Conservation (phyloP, 2,797 vertebrate genomes). For the Delichon dasypus region DNA sequence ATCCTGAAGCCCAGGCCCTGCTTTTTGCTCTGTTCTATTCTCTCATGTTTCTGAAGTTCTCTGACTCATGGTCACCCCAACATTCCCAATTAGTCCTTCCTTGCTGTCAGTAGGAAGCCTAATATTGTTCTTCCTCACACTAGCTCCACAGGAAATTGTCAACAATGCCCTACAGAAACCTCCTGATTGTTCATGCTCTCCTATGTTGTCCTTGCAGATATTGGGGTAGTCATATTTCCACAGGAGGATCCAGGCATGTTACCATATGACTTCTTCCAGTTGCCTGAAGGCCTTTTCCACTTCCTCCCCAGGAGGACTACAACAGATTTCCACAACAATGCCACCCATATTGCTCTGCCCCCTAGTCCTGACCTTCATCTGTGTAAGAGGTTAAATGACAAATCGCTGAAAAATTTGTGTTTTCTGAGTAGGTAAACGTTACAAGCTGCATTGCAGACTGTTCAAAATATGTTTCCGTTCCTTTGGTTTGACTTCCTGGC, state of each 20-base stretch:
- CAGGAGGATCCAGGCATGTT: accelerated
- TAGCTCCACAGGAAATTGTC: neutral
- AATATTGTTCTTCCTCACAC: neutral
- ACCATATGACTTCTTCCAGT: neutral
- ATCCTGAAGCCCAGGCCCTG: neutral
- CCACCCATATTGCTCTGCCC: neutral
- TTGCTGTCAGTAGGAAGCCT: neutral
- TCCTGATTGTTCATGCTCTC: neutral
- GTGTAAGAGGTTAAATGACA: accelerated
- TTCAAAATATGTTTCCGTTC: neutral
- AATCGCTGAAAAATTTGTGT: neutral
- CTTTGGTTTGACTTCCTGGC: neutral
- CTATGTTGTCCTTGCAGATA: neutral
- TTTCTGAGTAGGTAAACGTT: neutral
- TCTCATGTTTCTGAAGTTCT: neutral
- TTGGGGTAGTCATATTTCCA: neutral
- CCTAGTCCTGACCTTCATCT: neutral
- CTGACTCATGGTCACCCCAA: neutral
- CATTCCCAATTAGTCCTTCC: neutral
- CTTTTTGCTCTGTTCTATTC: neutral
- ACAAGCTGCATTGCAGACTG: neutral
- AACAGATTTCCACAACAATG: neutral
- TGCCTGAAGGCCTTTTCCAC: neutral
- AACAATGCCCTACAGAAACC: neutral
- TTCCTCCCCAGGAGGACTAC: neutral